Base-by-base conservation (phyloP, 2,888 invertebrate species). In the Drosophila paranaensis region DNA sequence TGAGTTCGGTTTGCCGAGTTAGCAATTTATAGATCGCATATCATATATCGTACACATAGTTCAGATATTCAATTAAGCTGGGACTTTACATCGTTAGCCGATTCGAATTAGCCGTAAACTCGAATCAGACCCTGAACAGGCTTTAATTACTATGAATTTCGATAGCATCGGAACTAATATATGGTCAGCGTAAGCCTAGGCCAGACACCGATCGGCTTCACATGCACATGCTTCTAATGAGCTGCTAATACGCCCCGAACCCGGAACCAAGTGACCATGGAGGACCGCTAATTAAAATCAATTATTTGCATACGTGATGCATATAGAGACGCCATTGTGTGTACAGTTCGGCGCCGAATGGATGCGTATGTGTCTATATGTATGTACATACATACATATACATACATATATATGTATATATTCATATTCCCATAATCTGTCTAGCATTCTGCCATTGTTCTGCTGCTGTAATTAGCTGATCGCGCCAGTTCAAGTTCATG, bases 381-480 rank as follows among this genome's bases (percentile, higher is more conserved):
- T 56, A 11, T 56, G 8, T 43, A 16, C 46, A 11, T 56, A 27
- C 62, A 43, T 27, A 20, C 16, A 16, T 39, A 35, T 46, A 20
- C 42, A 13, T 50, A 27, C 16, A 16, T 39, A 35, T 46, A 20
- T 46, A 13, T 50, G 25, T 60, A 54, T 33, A 25, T 33, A 8
- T 39, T 39, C 58, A 45, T 72, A 46, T 81, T 82, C 77, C 77
- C 77, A 82, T 67, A 63, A 60, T 68, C 53, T 65, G 81, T 39
- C 20, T 71, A 67, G 45, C 33, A 46, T 51, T 63, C 63, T 71
- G 63, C 75, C 66, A 81, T 81, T 83, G 81, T 82, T 74, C 51
- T 56, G 43, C 46, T 14, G 62, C 61, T 76, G 76, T 76, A 76
- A 76, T 76, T 76, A 72, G 60, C 58, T 55, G 63, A 25, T 66